A percentile compares a stretch with the other conserved stretches of the same genome.
Evolutionary conservation across 2,797 vertebrate species (phyloP).

Genomic region (Lepus oiostolus): DNA sequence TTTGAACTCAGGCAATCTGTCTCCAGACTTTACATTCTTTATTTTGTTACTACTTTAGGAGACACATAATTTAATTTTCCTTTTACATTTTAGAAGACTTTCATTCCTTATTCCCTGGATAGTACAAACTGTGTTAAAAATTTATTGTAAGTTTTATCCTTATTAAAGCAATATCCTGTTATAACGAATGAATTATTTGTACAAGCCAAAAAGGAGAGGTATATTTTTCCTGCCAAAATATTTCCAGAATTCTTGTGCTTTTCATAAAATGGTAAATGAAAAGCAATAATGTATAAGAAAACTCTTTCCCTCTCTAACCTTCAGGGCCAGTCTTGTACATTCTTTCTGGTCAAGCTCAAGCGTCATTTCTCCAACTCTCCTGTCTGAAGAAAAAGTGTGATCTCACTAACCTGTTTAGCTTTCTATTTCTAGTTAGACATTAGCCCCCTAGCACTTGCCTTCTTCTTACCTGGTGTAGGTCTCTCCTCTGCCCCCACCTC

Average conservation of each 20-base stretch:
- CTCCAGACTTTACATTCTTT: not conserved
- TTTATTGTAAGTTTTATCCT: not conserved
- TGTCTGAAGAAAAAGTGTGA: not conserved
- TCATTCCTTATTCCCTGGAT: not conserved
- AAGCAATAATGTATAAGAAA: not conserved
- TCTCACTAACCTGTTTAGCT: not conserved
- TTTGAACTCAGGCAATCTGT: not conserved
- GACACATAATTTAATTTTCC: not conserved
- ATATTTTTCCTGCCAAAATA: not conserved
- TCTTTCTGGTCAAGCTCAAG: not conserved
- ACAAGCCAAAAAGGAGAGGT: not conserved
- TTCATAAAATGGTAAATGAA: not conserved
- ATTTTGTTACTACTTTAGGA: not conserved
- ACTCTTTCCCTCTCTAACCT: not conserved
- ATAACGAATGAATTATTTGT: not conserved
- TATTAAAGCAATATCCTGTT: not conserved
- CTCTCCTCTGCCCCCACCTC: not conserved
- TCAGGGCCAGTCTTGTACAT: not conserved
- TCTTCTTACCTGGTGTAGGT: not conserved
- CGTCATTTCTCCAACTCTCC: not conserved
- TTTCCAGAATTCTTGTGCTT: slow-evolving; percentile 22
- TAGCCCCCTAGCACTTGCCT: not conserved
- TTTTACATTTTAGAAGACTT: not conserved
- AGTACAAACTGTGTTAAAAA: not conserved
- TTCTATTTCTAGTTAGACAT: not conserved